These are phyloP conservation scores for Lepilemur septentrionalis DNA, from an alignment of 2,797 vertebrate genomes.

Conservation along the genomic window DNA sequence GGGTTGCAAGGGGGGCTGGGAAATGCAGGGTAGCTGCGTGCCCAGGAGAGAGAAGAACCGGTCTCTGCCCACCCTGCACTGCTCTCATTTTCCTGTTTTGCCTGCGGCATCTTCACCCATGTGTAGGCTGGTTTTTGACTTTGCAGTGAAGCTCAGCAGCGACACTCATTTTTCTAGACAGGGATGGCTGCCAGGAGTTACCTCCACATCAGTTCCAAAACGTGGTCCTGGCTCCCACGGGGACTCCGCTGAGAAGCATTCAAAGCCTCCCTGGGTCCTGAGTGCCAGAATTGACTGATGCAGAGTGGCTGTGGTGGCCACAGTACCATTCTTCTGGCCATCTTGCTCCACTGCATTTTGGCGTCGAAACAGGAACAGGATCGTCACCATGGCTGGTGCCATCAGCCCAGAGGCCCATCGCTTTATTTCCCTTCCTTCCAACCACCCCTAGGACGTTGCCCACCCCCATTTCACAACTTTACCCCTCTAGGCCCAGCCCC, in stretches of 20 bases:
- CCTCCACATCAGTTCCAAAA: neutral
- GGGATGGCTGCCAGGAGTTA: no score
- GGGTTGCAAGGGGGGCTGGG: neutral
- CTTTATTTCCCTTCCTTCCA: neutral
- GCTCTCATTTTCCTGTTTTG: neutral
- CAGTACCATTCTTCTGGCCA: no score
- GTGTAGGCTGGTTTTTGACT: neutral
- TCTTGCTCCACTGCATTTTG: neutral
- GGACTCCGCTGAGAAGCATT: neutral
- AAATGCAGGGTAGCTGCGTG: no score
- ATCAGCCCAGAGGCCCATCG: neutral
- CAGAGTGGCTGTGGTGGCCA: neutral
- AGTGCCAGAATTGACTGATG: neutral
- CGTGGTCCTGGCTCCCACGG: fast-evolving
- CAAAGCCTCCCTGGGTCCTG: neutral
- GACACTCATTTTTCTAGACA: neutral
- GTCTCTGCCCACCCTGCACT: neutral
- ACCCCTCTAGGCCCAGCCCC: neutral
- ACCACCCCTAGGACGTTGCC: no score
- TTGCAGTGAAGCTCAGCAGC: neutral
- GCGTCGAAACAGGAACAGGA: no score
- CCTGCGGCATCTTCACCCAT: neutral
- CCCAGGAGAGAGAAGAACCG: neutral
- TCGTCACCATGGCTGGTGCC: neutral
- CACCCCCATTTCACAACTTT: neutral